phyloP scores from a whole-genome alignment of 2,888 invertebrate species.

The Rhagophthalmus giganteus region DNA sequence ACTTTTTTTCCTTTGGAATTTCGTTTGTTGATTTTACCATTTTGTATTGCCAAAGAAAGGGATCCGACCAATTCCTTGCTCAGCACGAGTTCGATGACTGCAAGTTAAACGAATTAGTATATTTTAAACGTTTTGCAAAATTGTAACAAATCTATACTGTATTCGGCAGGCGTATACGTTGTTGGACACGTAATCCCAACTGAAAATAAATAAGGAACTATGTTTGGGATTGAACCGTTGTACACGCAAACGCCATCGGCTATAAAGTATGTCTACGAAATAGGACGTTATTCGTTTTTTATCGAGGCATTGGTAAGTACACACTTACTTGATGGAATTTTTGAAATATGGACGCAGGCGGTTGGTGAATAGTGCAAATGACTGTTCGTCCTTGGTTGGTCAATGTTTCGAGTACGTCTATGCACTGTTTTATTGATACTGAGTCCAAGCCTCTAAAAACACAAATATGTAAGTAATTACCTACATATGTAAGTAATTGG shows the following conservation, averaged over 20 bases:
- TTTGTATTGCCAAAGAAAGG: constrained; percentile 49
- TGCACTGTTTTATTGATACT: constrained; percentile 72
- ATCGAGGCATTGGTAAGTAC: too few species aligned
- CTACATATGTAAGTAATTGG: too few species aligned
- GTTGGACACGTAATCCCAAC: constrained; percentile 71
- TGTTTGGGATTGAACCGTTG: constrained; percentile 67
- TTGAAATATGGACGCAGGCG: constrained; percentile 74
- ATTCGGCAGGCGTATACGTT: constrained; percentile 81
- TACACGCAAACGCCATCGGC: constrained; percentile 67
- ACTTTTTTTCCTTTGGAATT: too few species aligned
- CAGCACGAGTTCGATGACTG: constrained; percentile 55
- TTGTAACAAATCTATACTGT: constrained; percentile 49
- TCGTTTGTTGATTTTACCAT: constrained; percentile 50
- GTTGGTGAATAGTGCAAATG: constrained; percentile 80
- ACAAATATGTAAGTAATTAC: too few species aligned
- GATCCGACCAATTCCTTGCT: constrained; percentile 44
- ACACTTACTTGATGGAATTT: constrained; percentile 75
- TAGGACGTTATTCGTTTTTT: too few species aligned
- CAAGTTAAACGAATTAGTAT: constrained; percentile 34
- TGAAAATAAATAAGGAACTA: constrained; percentile 70
- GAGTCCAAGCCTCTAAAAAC: constrained; percentile 73
- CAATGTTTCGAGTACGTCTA: constrained; percentile 68
- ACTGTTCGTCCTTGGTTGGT: constrained; percentile 74
- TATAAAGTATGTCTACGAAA: constrained; percentile 57
- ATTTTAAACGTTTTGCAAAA: neutral